Evolutionary conservation across 2,888 invertebrate species (phyloP).

Genomic region (Pseudococcus viburni): DNA sequence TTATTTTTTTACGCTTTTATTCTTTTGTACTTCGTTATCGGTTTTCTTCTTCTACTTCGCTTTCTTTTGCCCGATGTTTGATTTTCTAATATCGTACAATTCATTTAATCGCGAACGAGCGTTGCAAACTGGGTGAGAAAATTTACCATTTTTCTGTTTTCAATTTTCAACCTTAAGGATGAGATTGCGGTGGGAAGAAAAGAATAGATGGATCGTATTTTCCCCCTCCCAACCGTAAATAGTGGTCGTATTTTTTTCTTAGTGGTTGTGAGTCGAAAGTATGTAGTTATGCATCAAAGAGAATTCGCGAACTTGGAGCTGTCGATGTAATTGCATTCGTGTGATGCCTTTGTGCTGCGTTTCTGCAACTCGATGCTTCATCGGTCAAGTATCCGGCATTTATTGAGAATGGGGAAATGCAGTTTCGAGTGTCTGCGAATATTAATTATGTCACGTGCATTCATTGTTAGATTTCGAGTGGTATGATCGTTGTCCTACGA

Average conservation of each 20-base stretch:
- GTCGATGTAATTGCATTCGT: background rate
- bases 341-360: background rate
- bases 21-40: conserved; percentile 1
- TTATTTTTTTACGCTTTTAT: background rate
- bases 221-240: no score
- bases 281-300: no score
- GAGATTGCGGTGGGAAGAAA: no score
- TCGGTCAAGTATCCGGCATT: background rate
- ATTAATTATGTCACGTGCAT: conserved; percentile 22
- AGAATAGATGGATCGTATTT: no score
- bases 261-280: no score
- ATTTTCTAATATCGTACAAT: background rate
- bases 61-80: background rate
- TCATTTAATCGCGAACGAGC: no score
- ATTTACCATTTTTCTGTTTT: no score
- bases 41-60: background rate
- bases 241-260: no score
- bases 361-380: background rate
- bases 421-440: background rate
- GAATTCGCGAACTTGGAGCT: no score
- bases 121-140: no score
- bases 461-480: background rate
- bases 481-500: background rate
- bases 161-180: no score
- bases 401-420: conserved; percentile 8